Evolutionary conservation across 1,140 invertebrate genomes (phyloP).

Genomic region (fruit fly (Drosophila melanogaster)): Release_6_plus_ISO1_MT NT_033777.3:4330001-4330500

Average conservation of each 20-base stretch:
- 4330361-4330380: too few species aligned
- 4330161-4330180: slow-evolving; percentile 84
- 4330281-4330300: not conserved
- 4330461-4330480: too few species aligned
- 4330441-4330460: too few species aligned
- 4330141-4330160: slow-evolving; percentile 75
- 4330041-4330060: not conserved
- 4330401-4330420: too few species aligned
- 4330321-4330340: too few species aligned
- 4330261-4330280: not conserved
- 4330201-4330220: slow-evolving; percentile 92
- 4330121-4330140: slow-evolving; percentile 81
- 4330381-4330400: too few species aligned
- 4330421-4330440: too few species aligned
- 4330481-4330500: too few species aligned
- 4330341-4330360: too few species aligned
- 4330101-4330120: slow-evolving; percentile 79
- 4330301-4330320: too few species aligned
- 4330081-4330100: slow-evolving; percentile 28
- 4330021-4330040: slow-evolving; percentile 83
- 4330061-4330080: not conserved
- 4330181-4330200: slow-evolving; percentile 89
- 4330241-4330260: slow-evolving; percentile 88
- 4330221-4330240: slow-evolving; percentile 93
- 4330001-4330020: slow-evolving; percentile 87